Evolutionary conservation across 2,888 invertebrate species (phyloP), one percentile per base, ranked within the genome.

Genomic region (Deilephila porcellus): DNA sequence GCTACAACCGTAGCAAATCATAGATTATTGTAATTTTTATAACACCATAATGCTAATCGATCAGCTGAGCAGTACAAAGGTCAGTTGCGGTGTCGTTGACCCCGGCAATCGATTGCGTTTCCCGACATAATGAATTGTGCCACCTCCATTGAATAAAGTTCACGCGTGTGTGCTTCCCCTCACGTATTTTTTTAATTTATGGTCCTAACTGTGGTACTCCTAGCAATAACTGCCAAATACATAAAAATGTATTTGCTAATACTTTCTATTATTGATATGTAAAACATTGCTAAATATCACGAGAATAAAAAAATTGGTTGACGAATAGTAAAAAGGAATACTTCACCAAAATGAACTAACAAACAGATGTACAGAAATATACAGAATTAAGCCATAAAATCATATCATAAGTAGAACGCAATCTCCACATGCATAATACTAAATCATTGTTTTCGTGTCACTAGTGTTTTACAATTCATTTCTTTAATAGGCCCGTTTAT

Each of bases 31-130:
- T 78, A 81, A 82, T 80, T 80, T 74, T 79, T 81, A 81, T 78
- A 82, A 75, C 74, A 78, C 74, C 70, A 79, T 79, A 77, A 78
- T 72, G 56, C 34, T 83, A 80, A 85, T 87, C 86, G 93, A 94
- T 93, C 93, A 93, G 93, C 93, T 93, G 92, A 87, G 86, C 79
- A 84, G 89, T 88, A 88, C 90, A 93, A 93, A 93, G 94, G 93
- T 94, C 92, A 93, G 91, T 92, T 92, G 90, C 89, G 88, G 91
- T 91, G 93, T 88, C 94, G 86, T 88, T 88, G 94, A 94, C 91
- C 94, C 85, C 88, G 79, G 81, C 87, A 90, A 93, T 94, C 94
- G 93, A 94, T 93, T 90, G 88, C 85, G 88, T 88, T 93, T 93
- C 93, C 93, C 92, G 90, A 87, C 89, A 87, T 86, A 85, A 85